Conservation (phyloP, 2,113 vertebrate species). For the Grammomys surdaster region DNA sequence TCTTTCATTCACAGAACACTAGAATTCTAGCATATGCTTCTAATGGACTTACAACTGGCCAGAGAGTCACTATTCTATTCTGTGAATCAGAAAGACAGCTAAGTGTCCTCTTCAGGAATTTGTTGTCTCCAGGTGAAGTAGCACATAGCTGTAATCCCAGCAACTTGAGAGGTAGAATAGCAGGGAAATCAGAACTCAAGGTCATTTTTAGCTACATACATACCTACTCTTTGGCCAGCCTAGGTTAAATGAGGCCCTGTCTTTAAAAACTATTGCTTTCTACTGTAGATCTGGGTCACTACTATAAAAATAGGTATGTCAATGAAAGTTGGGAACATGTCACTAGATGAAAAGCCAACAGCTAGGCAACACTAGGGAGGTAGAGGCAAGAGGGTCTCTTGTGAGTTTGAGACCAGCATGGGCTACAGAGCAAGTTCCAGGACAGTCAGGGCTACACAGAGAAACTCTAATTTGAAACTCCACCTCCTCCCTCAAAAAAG, state of each 20-base stretch:
- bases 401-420: background rate
- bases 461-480: background rate
- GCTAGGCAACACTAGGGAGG: background rate
- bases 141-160: background rate
- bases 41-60: background rate
- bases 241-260: background rate
- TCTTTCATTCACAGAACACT: background rate
- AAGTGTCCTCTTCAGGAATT: background rate
- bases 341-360: background rate
- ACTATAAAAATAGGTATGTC: background rate
- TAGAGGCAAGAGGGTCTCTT: background rate
- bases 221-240: background rate
- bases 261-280: background rate
- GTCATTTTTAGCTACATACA: background rate
- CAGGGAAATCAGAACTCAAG: background rate
- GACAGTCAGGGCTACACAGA: background rate
- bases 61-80: background rate
- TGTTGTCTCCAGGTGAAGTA: background rate
- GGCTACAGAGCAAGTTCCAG: background rate
- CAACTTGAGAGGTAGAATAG: background rate
- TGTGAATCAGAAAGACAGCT: background rate
- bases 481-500: background rate
- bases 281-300: background rate
- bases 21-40: background rate
- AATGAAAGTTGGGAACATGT: background rate